Base-by-base conservation (phyloP, 2,888 invertebrate species). In the Acanthacorydalis orientalis region DNA sequence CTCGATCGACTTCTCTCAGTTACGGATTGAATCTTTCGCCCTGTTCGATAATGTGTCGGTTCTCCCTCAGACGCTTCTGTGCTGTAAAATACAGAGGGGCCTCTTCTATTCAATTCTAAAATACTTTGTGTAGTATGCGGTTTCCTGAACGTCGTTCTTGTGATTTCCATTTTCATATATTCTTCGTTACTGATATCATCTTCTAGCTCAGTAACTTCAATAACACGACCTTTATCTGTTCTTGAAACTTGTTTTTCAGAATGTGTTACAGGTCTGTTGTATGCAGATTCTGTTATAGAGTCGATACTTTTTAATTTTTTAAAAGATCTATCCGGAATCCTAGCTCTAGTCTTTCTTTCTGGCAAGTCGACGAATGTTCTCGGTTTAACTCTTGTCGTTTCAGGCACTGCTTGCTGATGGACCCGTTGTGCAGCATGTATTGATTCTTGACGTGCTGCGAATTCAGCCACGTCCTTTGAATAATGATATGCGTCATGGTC, bases 401-500 rank as follows among this genome's bases (percentile, higher is more conserved):
- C 38, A 33, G 12, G 23, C 33, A 12, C 16, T 8, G 42, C n/a
- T 37, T 47, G 47, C 16, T 43, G 47, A 12, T 35, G 31, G 7
- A 47, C 37, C 15, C 43, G 33, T 37, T 47, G 35, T 10, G 42
- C 33, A 11, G 43, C 31, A 23, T 32, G 7, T 15, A 43, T 9
- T 23, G 47, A 33, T 43, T 42, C 47, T 31, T 43, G 23, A 1
- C 33, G 42, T 9, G 37, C 35, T 4, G 43, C 37, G 10, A n/a
- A 32, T 34, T 47, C 47, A 35, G 31, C 37, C 15, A 12, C 35
- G 15, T 33, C 14, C n/a, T 16, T 16, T n/a, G 43, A 33, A n/a
- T 38, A 46, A 14, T 43, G 33, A 35, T 47, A 47, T 12, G 42
- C 53, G 3, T 57, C 52, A 47, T 60, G 58, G 4, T 57, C 52